Conservation (phyloP, 2,888 invertebrate species). For the Dryomyza anilis region DNA sequence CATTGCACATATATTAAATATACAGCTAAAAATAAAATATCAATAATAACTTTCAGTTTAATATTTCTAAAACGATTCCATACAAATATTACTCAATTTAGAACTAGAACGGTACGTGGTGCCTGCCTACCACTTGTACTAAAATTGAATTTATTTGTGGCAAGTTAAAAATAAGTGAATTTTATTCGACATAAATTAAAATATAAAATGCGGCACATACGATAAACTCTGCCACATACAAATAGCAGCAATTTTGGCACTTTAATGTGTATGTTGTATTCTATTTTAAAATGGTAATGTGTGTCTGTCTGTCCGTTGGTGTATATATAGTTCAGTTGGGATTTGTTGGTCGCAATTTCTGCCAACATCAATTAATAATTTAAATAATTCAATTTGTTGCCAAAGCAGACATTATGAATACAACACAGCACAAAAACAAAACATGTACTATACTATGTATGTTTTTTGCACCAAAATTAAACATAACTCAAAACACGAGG, state of each 20-base stretch:
- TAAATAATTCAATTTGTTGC: constrained; percentile 30
- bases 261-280: background rate
- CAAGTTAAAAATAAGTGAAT: constrained; percentile 16
- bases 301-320: background rate
- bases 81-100: too few relatives aligned
- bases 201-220: background rate
- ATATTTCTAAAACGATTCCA: too few relatives aligned
- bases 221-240: background rate
- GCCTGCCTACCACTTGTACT: background rate
- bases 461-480: too few relatives aligned
- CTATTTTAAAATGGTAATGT: too few relatives aligned
- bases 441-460: too few relatives aligned
- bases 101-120: background rate
- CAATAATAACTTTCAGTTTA: too few relatives aligned
- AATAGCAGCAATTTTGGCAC: background rate
- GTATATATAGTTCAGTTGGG: background rate
- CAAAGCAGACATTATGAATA: background rate
- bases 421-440: background rate
- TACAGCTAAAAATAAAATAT: too few relatives aligned
- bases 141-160: constrained; percentile 2
- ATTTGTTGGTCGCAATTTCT: constrained; percentile 22
- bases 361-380: constrained; percentile 31
- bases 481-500: background rate
- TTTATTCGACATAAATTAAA: constrained; percentile 9
- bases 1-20: too few relatives aligned